phyloP scores from a whole-genome alignment of 2,797 vertebrate species.

The Enteromius mattozi region DNA sequence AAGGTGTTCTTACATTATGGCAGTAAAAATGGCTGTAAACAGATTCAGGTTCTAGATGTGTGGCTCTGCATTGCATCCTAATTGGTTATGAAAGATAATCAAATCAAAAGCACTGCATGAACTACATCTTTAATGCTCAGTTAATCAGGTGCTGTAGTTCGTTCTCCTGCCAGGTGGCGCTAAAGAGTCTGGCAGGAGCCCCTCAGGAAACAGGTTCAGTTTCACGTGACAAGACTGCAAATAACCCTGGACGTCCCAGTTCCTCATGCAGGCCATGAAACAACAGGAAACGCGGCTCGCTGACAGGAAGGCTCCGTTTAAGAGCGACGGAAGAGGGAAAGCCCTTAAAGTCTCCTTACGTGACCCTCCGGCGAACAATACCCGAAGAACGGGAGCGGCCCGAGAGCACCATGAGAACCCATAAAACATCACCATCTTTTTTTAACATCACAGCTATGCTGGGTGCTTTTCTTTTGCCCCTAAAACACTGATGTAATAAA shows the following conservation, averaged over 20 bases:
- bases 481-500: neutral
- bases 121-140: neutral
- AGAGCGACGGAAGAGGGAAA: constrained; percentile 15
- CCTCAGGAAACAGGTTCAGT: constrained; percentile 32
- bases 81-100: neutral
- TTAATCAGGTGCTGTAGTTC: too few relatives aligned
- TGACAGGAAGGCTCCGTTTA: constrained; percentile 39
- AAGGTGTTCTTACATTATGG: constrained; percentile 20
- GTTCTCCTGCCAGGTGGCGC: constrained; percentile 10
- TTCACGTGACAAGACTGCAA: constrained; percentile 27
- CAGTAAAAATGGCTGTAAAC: neutral
- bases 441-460: neutral
- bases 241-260: constrained; percentile 26
- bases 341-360: constrained; percentile 24
- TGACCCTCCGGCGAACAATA: constrained; percentile 30
- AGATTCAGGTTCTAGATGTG: neutral
- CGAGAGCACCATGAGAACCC: neutral
- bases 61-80: neutral
- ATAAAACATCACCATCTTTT: neutral
- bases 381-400: neutral
- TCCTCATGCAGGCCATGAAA: constrained; percentile 17
- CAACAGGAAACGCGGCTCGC: constrained; percentile 42
- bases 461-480: neutral
- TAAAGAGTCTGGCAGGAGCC: neutral
- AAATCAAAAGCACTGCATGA: neutral